Conservation (phyloP, 1,140 invertebrate species). For the Triops cancriformis region DNA sequence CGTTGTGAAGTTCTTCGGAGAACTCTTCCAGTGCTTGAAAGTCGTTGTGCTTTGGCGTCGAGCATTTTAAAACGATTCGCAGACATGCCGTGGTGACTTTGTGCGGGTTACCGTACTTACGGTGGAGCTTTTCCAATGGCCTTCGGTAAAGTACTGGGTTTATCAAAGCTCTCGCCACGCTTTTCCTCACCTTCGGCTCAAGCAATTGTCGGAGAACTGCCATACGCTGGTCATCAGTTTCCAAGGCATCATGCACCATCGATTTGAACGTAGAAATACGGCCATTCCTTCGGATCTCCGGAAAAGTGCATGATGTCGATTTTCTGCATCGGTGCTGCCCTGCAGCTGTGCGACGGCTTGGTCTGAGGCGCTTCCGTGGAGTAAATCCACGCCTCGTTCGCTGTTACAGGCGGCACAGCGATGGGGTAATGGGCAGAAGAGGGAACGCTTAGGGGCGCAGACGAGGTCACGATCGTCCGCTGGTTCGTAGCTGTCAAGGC, state of each 20-base stretch:
- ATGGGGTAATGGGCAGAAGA: no score
- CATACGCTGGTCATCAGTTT: conserved; percentile 12
- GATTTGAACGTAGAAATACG: conserved; percentile 15
- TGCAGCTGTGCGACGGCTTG: background rate
- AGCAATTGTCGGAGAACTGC: conserved; percentile 12
- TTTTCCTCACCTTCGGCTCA: conserved; percentile 10
- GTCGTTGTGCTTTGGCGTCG: background rate
- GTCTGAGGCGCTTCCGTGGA: background rate
- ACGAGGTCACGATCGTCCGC: background rate
- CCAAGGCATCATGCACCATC: background rate
- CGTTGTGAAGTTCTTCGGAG: background rate
- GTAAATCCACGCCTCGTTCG: background rate
- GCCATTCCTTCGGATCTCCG: conserved; percentile 16
- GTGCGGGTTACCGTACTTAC: conserved; percentile 11
- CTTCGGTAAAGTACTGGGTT: conserved; percentile 6
- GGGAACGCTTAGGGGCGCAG: no score
- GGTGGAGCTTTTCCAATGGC: background rate
- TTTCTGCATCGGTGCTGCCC: background rate
- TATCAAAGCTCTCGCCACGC: background rate
- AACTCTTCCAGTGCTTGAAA: conserved; percentile 1
- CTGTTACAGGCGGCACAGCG: background rate
- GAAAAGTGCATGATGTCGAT: conserved; percentile 14
- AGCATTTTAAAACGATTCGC: background rate
- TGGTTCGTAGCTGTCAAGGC: background rate
- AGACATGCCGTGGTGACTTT: background rate